A percentile compares a stretch with the other conserved stretches of the same genome.
Evolutionary conservation across 1,140 invertebrate species (phyloP).

Genomic region (Megalonaias nervosa): DNA sequence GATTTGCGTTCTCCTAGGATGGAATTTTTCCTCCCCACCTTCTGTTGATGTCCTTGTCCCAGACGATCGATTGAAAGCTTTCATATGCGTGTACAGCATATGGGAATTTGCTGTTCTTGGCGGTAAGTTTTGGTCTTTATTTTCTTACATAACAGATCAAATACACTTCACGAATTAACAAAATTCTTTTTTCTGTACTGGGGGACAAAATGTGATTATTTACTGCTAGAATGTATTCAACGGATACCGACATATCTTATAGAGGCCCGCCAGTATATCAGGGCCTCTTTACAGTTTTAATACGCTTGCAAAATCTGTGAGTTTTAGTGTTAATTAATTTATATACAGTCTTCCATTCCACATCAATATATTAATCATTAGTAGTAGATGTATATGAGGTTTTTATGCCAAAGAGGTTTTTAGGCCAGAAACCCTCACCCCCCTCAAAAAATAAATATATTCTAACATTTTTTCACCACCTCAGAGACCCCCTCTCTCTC

Average conservation of each 20-base stretch:
- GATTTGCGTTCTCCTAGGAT: constrained; percentile 89
- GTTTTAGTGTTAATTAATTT: too few relatives aligned
- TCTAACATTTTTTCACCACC: too few relatives aligned
- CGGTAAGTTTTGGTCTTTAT: constrained; percentile 32
- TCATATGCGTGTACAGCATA: constrained; percentile 41
- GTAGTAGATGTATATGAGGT: too few relatives aligned
- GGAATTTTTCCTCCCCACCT: constrained; percentile 83
- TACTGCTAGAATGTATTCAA: neutral
- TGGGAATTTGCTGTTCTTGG: constrained; percentile 54
- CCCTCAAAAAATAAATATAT: too few relatives aligned
- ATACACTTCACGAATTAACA: neutral
- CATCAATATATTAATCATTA: too few relatives aligned
- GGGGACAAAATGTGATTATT: neutral
- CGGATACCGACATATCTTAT: neutral
- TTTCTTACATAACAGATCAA: neutral
- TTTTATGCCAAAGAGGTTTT: too few relatives aligned
- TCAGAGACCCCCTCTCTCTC: too few relatives aligned
- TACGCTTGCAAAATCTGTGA: too few relatives aligned
- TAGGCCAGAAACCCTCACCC: too few relatives aligned
- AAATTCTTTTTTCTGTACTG: neutral
- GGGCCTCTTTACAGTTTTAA: too few relatives aligned
- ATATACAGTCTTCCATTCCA: too few relatives aligned
- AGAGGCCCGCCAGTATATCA: neutral
- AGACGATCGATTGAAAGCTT: constrained; percentile 51
- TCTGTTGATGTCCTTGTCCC: constrained; percentile 76